phyloP scores from a whole-genome alignment of 2,888 invertebrate species.

The Andrena praecox region DNA sequence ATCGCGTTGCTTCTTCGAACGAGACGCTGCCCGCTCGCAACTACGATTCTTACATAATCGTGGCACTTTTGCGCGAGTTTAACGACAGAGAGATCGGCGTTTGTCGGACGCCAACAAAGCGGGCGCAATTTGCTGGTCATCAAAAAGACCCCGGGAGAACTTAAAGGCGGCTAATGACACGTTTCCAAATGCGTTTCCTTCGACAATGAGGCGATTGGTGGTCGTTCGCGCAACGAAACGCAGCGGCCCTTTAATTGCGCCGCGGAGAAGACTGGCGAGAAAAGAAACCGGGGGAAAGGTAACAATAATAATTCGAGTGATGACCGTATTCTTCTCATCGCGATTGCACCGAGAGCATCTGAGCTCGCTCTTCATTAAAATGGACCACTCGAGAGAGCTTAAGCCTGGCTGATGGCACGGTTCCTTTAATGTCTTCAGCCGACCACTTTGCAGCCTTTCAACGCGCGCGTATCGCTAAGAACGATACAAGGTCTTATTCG shows the following conservation, averaged over 20 bases:
- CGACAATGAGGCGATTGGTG: conserved; percentile 27
- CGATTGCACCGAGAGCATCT: conserved; percentile 57
- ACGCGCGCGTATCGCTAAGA: conserved; percentile 24
- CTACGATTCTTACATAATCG: conserved; percentile 1
- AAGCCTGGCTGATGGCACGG: conserved; percentile 66
- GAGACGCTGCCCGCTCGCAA: not conserved
- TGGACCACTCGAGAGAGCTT: conserved; percentile 64
- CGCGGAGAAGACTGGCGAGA: not conserved
- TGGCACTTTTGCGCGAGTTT: conserved; percentile 8
- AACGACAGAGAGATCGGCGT: conserved; percentile 12
- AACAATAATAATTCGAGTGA: conserved; percentile 58
- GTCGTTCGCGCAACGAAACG: conserved; percentile 27
- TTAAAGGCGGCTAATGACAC: conserved; percentile 50
- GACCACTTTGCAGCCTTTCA: conserved; percentile 61
- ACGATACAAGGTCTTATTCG: conserved; percentile 32
- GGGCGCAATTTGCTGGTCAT: conserved; percentile 51
- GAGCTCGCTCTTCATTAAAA: conserved; percentile 72
- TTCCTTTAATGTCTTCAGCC: conserved; percentile 71
- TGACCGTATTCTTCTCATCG: conserved; percentile 42
- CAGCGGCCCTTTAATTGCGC: conserved; percentile 57
- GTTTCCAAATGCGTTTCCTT: conserved; percentile 43
- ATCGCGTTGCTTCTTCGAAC: not conserved
- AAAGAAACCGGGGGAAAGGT: conserved; percentile 27
- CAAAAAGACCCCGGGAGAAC: conserved; percentile 37
- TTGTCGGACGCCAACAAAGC: not conserved